Conservation (phyloP, 2,797 vertebrate species). For the Mallotus villosus region DNA sequence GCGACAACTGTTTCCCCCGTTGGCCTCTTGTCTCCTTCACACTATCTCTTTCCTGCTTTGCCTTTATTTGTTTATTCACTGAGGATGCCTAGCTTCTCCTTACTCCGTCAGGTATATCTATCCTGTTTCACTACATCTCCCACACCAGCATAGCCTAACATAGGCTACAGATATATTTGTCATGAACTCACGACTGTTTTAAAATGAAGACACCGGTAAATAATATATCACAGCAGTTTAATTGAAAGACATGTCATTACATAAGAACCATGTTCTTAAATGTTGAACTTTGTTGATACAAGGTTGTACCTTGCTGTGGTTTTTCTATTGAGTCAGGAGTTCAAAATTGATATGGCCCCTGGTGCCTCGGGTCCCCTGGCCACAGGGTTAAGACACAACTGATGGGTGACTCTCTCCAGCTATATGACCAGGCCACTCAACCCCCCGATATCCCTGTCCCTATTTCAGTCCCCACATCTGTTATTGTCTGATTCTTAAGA, state of each 20-base stretch:
- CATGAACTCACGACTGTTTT: background rate
- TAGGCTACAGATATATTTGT: slow-evolving; percentile 1
- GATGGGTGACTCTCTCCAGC: slow-evolving; percentile 64
- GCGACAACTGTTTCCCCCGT: slow-evolving; percentile 81
- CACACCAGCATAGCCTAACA: slow-evolving; percentile 59
- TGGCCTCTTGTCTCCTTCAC: slow-evolving; percentile 74
- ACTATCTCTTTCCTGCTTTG: slow-evolving; percentile 71
- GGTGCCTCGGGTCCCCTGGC: slow-evolving; percentile 46
- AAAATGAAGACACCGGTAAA: background rate
- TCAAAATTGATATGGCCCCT: slow-evolving; percentile 51
- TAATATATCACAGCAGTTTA: background rate
- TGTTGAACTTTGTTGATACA: slow-evolving; percentile 6
- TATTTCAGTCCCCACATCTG: slow-evolving; percentile 79
- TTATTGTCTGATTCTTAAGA: slow-evolving; percentile 86
- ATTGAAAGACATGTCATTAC: slow-evolving; percentile 39
- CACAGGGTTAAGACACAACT: slow-evolving; percentile 61
- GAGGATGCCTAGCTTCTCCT: slow-evolving; percentile 62
- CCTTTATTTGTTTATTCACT: slow-evolving; percentile 74
- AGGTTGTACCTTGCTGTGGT: slow-evolving; percentile 3
- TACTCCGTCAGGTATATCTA: slow-evolving; percentile 43
- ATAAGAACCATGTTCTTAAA: background rate
- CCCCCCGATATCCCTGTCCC: slow-evolving; percentile 68
- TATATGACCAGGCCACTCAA: slow-evolving; percentile 77
- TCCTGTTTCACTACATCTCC: slow-evolving; percentile 59
- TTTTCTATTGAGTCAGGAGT: background rate